Conservation (phyloP, 2,113 vertebrate genomes). For the Centrocercus urophasianus region DNA sequence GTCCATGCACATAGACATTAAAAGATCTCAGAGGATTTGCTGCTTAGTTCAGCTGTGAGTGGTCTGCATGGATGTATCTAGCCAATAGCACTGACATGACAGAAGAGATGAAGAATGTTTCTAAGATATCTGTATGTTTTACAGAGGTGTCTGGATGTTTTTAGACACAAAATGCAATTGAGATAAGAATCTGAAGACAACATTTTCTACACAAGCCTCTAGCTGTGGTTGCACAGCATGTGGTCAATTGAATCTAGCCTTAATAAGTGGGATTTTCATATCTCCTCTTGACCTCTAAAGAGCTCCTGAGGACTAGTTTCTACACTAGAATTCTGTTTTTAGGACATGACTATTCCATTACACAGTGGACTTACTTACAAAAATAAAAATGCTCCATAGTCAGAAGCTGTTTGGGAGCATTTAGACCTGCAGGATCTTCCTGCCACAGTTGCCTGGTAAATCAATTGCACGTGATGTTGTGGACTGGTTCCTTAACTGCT, state of each 20-base stretch:
- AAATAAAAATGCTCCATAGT: background rate
- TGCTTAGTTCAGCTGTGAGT: conserved; percentile 21
- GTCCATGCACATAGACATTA: background rate
- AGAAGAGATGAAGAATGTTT: background rate
- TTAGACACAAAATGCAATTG: background rate
- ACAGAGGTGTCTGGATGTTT: background rate
- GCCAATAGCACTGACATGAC: background rate
- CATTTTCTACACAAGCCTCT: background rate
- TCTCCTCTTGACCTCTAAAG: background rate
- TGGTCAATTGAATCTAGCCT: background rate
- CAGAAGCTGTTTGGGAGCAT: background rate
- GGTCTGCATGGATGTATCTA: background rate
- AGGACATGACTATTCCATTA: background rate
- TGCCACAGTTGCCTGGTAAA: background rate
- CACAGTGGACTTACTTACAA: background rate
- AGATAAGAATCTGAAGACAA: background rate
- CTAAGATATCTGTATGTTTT: background rate
- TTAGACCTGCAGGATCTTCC: background rate
- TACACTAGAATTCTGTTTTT: background rate
- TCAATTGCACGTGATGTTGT: background rate
- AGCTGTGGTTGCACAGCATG: background rate
- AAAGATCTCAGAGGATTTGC: conserved; percentile 9
- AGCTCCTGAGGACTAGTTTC: background rate
- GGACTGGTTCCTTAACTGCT: background rate
- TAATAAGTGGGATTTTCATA: background rate